Conservation (phyloP, 2,797 vertebrate genomes). For the Platalea minor region DNA sequence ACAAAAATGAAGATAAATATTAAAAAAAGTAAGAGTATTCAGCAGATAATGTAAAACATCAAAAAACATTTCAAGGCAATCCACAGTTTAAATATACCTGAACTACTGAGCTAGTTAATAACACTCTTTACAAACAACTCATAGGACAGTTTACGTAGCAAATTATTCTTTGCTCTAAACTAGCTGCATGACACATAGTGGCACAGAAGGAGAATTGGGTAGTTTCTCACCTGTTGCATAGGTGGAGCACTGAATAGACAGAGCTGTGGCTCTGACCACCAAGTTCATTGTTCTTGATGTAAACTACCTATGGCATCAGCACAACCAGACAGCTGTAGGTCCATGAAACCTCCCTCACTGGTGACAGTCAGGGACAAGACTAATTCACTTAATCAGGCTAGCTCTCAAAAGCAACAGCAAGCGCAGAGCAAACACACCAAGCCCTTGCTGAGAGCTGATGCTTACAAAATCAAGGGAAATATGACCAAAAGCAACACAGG, state of each 20-base stretch:
- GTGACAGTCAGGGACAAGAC: background rate
- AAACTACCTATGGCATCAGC: background rate
- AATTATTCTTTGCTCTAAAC: background rate
- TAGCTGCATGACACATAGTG: background rate
- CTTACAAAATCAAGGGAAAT: background rate
- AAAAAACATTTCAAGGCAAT: background rate
- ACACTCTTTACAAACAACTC: background rate
- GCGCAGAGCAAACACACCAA: background rate
- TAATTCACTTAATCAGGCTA: background rate
- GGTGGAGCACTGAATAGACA: background rate
- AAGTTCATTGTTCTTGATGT: background rate
- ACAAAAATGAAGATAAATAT: background rate
- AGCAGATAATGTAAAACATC: background rate
- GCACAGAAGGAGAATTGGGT: background rate
- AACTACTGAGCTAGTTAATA: background rate
- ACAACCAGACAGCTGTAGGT: background rate
- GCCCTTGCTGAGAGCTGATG: background rate
- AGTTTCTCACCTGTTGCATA: fast-evolving
- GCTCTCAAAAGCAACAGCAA: background rate
- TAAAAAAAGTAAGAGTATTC: background rate
- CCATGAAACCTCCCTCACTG: background rate
- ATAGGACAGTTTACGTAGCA: fast-evolving
- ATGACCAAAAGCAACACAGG: background rate
- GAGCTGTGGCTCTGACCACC: background rate
- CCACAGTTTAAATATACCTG: background rate